Conservation (phyloP, 2,113 vertebrate genomes). For the Strigops habroptila region DNA sequence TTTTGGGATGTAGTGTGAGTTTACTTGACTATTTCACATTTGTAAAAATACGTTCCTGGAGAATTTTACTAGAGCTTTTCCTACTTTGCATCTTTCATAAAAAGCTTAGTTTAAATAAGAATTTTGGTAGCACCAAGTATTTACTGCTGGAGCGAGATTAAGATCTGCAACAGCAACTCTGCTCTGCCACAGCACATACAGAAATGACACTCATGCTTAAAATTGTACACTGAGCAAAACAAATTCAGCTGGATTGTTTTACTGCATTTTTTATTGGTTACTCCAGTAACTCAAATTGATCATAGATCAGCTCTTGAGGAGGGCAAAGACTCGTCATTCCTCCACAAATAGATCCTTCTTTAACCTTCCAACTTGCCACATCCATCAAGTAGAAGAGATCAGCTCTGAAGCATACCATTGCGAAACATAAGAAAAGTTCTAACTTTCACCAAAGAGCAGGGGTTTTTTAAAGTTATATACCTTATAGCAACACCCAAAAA, state of each 20-base stretch:
- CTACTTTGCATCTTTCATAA: background rate
- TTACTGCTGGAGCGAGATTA: background rate
- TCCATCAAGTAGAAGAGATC: background rate
- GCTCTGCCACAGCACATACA: background rate
- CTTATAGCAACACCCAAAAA: background rate
- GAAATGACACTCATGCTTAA: background rate
- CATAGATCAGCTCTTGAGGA: background rate
- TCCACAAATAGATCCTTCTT: background rate
- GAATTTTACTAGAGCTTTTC: background rate
- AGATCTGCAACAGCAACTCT: background rate
- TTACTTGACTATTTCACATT: background rate
- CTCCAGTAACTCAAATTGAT: background rate
- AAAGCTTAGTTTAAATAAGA: background rate
- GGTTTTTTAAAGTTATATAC: background rate
- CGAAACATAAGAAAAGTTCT: background rate
- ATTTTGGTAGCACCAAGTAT: background rate
- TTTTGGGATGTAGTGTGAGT: fast-evolving
- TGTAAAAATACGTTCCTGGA: background rate
- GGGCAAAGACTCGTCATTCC: background rate
- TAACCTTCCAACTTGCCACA: background rate
- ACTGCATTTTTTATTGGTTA: background rate
- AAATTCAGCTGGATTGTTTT: background rate
- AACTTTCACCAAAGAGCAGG: background rate
- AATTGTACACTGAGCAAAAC: background rate
- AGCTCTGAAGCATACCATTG: background rate